Evolutionary conservation across 2,888 invertebrate genomes (phyloP), one percentile per base, ranked within the genome.

Genomic region (Blastobasis adustella): DNA sequence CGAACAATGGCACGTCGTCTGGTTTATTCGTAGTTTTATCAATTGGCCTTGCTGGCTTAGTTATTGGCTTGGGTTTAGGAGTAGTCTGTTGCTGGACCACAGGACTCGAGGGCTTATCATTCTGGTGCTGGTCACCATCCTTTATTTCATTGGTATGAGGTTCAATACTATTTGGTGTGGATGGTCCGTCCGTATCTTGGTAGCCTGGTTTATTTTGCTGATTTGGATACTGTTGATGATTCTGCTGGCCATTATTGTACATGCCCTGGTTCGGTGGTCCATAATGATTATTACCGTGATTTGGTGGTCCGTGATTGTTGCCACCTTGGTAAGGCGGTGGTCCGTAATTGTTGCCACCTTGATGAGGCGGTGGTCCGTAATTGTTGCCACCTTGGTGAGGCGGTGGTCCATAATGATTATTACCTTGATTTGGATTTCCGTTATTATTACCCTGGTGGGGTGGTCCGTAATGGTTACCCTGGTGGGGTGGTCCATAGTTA

Each of bases 1-100:
- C 67, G 52, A 77, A 76, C 4, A 78, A 59, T 6, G 86, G 83
- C 36, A 52, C 58, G 54, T 72, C 73, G n/a, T 67, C 63, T 4
- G 76, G 70, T 50, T 72, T 73, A 55, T 73, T 69, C 0, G 73
- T 78, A 2, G 73, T 62, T 54, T 59, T 37, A 38, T 61, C 44
- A 44, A 50, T 57, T 41, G 56, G 49, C 40, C 53, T 52, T 5
- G 52, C 52, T 23, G 23, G 23, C 23, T 23, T 23, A 23, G 23
- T 23, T 23, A 3, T 3, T 23, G 23, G 23, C 23, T 23, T 23
- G 23, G 23, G 23, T 23, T 23, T 3, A 23, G 23, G 23, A 23
- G 23, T 23, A 23, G 23, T 23, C 23, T 23, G 23, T 23, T 23
- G 23, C 23, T 23, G 23, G 23, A 1, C 3, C 23, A 23, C 23